These are phyloP conservation scores for Anagyrus pseudococci DNA, from an alignment of 2,888 invertebrate genomes.

Conservation along the genomic window DNA sequence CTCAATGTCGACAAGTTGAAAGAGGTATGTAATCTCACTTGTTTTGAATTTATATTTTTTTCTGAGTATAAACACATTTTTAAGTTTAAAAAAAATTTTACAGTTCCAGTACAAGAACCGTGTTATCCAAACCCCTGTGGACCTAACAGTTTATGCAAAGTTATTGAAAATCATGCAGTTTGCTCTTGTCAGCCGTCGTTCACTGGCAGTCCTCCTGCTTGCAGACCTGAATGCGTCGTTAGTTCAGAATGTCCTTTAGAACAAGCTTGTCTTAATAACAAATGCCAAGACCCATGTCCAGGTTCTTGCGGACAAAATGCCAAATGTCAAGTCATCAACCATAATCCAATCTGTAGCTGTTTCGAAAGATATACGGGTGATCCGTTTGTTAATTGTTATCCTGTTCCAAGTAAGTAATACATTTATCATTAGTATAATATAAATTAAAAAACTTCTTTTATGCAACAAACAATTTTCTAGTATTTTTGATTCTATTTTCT, in stretches of 20 bases:
- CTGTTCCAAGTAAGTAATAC: constrained; percentile 65
- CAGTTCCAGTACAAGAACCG: no score
- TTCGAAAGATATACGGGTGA: constrained; percentile 63
- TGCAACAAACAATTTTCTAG: constrained; percentile 31
- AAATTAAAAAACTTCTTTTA: no score
- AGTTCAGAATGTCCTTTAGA: constrained; percentile 63
- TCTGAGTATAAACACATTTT: no score
- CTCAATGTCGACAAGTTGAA: constrained; percentile 57
- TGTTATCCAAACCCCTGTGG: constrained; percentile 61
- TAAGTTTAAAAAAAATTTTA: constrained; percentile 47
- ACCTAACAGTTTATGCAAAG: constrained; percentile 61
- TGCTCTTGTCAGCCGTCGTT: constrained; percentile 64
- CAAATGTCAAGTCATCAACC: constrained; percentile 64
- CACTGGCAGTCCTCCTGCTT: constrained; percentile 62
- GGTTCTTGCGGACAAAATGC: constrained; percentile 64
- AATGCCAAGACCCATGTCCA: constrained; percentile 64
- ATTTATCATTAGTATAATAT: no score
- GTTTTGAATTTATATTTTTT: no score
- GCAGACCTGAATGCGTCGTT: constrained; percentile 62
- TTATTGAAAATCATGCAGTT: constrained; percentile 57
- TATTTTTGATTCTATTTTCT: constrained; percentile 15
- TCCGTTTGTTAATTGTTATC: constrained; percentile 62
- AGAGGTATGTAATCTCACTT: no score
- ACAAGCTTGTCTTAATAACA: constrained; percentile 63
- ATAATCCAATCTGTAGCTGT: constrained; percentile 64